phyloP scores from a whole-genome alignment of 2,113 vertebrate species.

The Acrocephalus kingi region DNA sequence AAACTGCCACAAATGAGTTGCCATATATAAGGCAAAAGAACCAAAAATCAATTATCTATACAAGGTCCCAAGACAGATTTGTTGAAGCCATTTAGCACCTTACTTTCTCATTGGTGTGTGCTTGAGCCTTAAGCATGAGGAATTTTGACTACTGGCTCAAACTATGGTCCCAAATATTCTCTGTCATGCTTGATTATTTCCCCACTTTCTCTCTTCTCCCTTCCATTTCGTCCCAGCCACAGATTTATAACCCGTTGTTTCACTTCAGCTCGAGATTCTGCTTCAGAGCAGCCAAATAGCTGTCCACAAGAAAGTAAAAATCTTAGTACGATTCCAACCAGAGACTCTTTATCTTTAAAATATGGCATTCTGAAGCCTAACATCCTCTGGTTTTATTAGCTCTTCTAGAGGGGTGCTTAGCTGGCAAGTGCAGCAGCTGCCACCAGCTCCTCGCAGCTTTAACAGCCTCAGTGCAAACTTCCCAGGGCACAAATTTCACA shows the following conservation, averaged over 20 bases:
- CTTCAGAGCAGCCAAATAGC: not conserved
- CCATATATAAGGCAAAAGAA: not conserved
- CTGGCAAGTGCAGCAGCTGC: constrained; percentile 50
- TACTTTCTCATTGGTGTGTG: not conserved
- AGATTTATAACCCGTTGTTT: not conserved
- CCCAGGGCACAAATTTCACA: not conserved
- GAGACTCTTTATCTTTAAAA: constrained; percentile 3
- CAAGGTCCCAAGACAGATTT: not conserved
- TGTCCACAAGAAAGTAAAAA: not conserved
- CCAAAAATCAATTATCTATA: not conserved
- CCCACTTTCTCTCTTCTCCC: not conserved
- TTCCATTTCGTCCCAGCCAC: not conserved
- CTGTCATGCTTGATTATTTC: not conserved
- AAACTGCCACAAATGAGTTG: not conserved
- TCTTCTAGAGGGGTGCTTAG: constrained; percentile 15
- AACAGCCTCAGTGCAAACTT: not conserved
- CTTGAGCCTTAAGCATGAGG: not conserved
- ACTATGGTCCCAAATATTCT: not conserved
- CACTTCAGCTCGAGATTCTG: not conserved
- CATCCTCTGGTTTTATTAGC: not conserved
- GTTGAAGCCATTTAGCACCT: not conserved
- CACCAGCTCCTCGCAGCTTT: not conserved
- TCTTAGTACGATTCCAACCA: not conserved
- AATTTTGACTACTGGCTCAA: not conserved
- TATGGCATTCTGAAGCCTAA: not conserved